These are phyloP conservation scores for Spicauda simplicius DNA, from an alignment of 2,888 invertebrate species.

Conservation along the genomic window DNA sequence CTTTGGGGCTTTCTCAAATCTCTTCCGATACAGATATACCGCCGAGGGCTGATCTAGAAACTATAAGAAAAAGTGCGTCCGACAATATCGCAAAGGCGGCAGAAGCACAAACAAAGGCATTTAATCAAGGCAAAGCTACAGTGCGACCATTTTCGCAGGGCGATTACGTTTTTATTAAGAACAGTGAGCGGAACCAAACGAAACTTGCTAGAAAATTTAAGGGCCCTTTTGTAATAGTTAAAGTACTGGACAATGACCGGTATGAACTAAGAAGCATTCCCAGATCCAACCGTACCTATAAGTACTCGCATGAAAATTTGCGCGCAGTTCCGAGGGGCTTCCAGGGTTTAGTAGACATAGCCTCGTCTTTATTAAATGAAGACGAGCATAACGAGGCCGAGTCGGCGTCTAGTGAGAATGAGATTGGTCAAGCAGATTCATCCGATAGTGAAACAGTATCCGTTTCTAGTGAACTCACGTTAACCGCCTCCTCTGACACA, in stretches of 20 bases:
- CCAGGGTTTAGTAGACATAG: constrained; percentile 5
- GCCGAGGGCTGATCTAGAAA: too few relatives aligned
- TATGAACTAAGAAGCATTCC: constrained; percentile 41
- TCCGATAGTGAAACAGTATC: constrained; percentile 11
- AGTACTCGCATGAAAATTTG: constrained; percentile 20
- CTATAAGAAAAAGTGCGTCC: too few relatives aligned
- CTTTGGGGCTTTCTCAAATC: neutral
- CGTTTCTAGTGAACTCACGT: constrained; percentile 1
- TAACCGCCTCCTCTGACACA: neutral
- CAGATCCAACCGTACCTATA: constrained; percentile 11
- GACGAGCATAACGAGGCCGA: neutral
- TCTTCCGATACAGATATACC: too few relatives aligned
- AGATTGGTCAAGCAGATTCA: neutral
- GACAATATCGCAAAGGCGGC: constrained; percentile 28
- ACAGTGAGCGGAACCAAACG: constrained; percentile 37
- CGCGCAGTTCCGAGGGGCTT: constrained; percentile 40
- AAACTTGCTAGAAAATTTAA: constrained; percentile 42
- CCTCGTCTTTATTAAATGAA: neutral
- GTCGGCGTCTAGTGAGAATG: constrained; percentile 12
- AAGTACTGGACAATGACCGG: constrained; percentile 42
- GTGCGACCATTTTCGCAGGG: constrained; percentile 10
- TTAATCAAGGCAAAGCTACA: too few relatives aligned
- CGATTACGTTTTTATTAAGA: too few relatives aligned
- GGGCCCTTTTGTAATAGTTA: constrained; percentile 40
- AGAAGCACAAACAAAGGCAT: too few relatives aligned